Evolutionary conservation across 1,140 invertebrate genomes (phyloP).

Genomic region (Olivierus martensii): DNA sequence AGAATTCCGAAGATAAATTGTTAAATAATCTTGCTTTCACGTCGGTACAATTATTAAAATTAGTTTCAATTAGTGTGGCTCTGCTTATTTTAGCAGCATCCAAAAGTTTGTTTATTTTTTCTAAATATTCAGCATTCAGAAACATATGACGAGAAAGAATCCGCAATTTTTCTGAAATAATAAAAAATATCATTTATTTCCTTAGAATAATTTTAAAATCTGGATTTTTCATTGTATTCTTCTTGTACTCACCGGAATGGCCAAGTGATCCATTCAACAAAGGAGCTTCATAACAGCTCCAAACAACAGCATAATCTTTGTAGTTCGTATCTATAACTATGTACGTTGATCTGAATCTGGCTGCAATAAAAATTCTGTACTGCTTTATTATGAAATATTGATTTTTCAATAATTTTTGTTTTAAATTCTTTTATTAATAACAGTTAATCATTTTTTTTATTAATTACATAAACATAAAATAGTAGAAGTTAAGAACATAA

Average conservation of each 20-base stretch:
- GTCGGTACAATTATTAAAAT: background rate
- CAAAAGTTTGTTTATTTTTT: background rate
- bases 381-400: background rate
- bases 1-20: too few species aligned
- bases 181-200: background rate
- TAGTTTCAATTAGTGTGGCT: background rate
- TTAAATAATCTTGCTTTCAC: background rate
- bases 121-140: background rate
- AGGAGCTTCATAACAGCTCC: constrained; percentile 10
- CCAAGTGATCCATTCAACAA: constrained; percentile 1
- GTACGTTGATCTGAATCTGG: constrained; percentile 1
- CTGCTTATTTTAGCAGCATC: background rate
- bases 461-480: too few species aligned
- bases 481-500: too few species aligned
- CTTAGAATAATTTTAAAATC: background rate
- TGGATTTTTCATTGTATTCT: background rate
- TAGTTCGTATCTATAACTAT: constrained; percentile 12
- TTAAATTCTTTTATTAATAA: too few species aligned
- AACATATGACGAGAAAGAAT: background rate
- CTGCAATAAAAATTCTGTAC: background rate
- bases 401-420: too few species aligned
- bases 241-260: constrained; percentile 6
- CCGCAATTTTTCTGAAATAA: background rate
- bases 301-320: constrained; percentile 9
- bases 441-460: too few species aligned